These are phyloP conservation scores for Pantelozetes paolii DNA, from an alignment of 2,888 invertebrate genomes.

Conservation along the genomic window DNA sequence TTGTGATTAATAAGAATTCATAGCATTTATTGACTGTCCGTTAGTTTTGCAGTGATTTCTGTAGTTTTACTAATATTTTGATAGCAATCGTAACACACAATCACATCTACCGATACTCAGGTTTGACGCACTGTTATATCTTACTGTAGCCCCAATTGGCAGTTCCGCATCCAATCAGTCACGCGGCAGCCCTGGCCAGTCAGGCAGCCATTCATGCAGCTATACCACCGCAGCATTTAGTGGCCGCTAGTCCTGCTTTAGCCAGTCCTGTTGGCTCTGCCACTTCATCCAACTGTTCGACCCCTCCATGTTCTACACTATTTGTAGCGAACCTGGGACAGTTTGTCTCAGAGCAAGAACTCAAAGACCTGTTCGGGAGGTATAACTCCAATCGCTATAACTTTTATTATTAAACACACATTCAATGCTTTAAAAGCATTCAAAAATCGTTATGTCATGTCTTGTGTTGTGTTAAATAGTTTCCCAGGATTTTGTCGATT, in stretches of 20 bases:
- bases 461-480: conserved; percentile 59
- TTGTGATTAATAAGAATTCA: background rate
- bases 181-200: conserved; percentile 57
- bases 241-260: conserved; percentile 81
- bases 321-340: conserved; percentile 98
- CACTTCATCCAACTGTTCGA: conserved; percentile 53
- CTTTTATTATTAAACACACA: conserved; percentile 1
- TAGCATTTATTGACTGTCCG: background rate
- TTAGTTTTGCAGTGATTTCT: background rate
- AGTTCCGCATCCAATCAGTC: conserved; percentile 59
- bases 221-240: conserved; percentile 67
- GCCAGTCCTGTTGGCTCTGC: conserved; percentile 74
- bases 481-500: conserved; percentile 97
- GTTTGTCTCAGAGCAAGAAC: conserved; percentile 95
- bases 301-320: conserved; percentile 91
- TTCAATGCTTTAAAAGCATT: background rate
- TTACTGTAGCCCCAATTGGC: conserved; percentile 58
- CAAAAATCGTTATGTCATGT: conserved; percentile 21
- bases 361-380: conserved; percentile 98
- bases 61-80: background rate
- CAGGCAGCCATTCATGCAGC: conserved; percentile 66
- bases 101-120: background rate
- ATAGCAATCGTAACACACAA: background rate
- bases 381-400: conserved; percentile 54
- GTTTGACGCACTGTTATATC: conserved; percentile 13